phyloP scores from a whole-genome alignment of 2,113 vertebrate genomes.

The Sakesphorus luctuosus region DNA sequence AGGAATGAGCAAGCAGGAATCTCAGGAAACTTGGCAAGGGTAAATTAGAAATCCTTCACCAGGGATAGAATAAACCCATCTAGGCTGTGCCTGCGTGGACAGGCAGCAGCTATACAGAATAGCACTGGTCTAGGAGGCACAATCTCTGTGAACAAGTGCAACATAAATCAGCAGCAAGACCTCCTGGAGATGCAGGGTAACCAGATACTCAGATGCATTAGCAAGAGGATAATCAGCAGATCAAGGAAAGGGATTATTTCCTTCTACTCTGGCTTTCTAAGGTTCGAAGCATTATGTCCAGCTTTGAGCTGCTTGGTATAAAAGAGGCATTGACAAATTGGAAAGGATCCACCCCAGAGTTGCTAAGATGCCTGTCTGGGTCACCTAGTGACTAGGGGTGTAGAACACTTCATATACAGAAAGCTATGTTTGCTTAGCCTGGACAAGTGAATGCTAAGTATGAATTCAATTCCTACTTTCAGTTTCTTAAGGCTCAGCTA shows the following conservation, averaged over 20 bases:
- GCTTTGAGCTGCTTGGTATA: neutral
- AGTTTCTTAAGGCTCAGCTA: neutral
- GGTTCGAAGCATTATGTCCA: neutral
- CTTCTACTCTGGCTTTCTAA: neutral
- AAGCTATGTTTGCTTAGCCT: neutral
- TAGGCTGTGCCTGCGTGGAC: neutral
- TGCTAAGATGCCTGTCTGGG: neutral
- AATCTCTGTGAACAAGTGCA: neutral
- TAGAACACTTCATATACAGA: neutral
- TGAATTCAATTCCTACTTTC: neutral
- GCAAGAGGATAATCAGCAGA: neutral
- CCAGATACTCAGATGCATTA: neutral
- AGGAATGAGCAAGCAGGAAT: neutral
- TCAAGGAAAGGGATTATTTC: neutral
- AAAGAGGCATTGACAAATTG: neutral
- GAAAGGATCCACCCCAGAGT: neutral
- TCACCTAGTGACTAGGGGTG: neutral
- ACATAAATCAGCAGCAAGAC: neutral
- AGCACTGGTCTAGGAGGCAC: fast-evolving
- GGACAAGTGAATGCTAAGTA: neutral
- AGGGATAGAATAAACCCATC: neutral
- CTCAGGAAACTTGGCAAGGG: neutral
- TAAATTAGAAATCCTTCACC: neutral
- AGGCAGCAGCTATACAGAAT: neutral
- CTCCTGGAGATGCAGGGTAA: neutral